Percentiles rank a stretch among this genome's conserved stretches.
Conservation (phyloP, 2,797 vertebrate genomes). For the Rhynchotus rufescens region DNA sequence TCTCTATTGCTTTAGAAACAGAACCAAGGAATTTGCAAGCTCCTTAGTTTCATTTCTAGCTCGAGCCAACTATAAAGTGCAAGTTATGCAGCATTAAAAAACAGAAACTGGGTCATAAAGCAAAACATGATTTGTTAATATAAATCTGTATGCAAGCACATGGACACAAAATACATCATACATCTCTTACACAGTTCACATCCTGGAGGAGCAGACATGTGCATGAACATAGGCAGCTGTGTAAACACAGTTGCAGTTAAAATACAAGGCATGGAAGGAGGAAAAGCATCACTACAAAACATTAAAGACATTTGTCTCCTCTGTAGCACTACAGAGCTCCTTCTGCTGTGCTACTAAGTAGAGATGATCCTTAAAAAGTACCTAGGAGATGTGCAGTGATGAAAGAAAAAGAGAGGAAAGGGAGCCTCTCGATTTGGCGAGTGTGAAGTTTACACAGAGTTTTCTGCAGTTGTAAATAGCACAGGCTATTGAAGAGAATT, state of each 20-base stretch:
- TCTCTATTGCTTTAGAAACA: constrained; percentile 20
- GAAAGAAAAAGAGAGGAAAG: not conserved
- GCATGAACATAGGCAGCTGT: not conserved
- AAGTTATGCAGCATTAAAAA: not conserved
- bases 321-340: not conserved
- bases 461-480: not conserved
- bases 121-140: constrained; percentile 11
- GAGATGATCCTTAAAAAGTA: not conserved
- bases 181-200: not conserved
- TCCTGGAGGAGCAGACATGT: not conserved
- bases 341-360: not conserved
- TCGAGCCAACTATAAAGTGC: not conserved
- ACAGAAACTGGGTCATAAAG: not conserved
- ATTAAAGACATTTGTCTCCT: not conserved
- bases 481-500: not conserved
- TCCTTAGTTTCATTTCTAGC: not conserved
- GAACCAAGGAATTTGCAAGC: not conserved
- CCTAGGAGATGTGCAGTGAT: not conserved
- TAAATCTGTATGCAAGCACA: not conserved
- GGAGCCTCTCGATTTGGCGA: not conserved
- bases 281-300: not conserved
- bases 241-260: constrained; percentile 9
- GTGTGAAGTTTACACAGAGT: not conserved
- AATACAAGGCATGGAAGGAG: not conserved
- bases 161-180: not conserved